Evolutionary conservation across 2,113 vertebrate genomes (phyloP).

Genomic region (Chloropsis cyanopogon): DNA sequence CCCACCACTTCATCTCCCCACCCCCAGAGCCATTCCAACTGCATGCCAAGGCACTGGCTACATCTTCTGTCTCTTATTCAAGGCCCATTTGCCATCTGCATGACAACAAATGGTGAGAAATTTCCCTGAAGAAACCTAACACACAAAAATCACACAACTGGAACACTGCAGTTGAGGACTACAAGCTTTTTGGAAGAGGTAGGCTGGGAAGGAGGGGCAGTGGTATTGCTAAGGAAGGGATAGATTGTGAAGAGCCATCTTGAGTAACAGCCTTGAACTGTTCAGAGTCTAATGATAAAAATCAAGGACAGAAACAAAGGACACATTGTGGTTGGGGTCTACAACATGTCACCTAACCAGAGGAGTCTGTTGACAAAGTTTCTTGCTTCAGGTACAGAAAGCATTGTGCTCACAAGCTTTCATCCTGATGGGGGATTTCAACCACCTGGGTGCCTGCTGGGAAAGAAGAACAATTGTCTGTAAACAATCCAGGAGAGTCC

Average conservation of each 20-base stretch:
- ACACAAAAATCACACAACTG: background rate
- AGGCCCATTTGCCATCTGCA: background rate
- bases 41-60: background rate
- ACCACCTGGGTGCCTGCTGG: background rate
- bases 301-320: background rate
- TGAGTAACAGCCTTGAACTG: background rate
- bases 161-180: background rate
- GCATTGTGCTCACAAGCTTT: background rate
- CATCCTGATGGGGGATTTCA: background rate
- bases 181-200: rapidly evolving
- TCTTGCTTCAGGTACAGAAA: background rate
- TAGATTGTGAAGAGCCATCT: background rate
- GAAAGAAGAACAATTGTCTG: background rate
- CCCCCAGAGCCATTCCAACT: background rate
- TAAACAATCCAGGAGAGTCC: background rate
- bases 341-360: background rate
- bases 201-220: background rate
- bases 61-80: background rate
- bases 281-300: background rate
- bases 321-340: background rate
- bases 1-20: background rate
- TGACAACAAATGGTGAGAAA: background rate
- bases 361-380: background rate
- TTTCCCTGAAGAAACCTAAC: background rate
- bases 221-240: background rate